phyloP scores from a whole-genome alignment of 2,888 invertebrate species.

The Auanema freiburgensis region DNA sequence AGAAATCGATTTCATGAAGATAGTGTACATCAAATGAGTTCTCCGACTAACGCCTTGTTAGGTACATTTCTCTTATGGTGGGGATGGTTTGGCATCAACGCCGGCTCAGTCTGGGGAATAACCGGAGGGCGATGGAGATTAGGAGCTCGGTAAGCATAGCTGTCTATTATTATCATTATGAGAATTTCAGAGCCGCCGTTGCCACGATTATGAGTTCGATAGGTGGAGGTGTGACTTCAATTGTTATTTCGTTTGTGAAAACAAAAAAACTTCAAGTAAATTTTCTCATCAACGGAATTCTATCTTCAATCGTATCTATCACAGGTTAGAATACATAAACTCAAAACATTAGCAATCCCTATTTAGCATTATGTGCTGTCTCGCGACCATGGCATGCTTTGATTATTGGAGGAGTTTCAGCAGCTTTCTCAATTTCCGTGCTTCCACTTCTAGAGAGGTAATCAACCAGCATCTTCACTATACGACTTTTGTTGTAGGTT shows the following conservation, averaged over 20 bases:
- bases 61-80: constrained; percentile 57
- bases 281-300: constrained; percentile 50
- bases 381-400: constrained; percentile 55
- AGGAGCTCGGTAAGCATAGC: constrained; percentile 35
- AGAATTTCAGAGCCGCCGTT: constrained; percentile 41
- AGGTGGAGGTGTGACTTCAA: constrained; percentile 60
- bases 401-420: constrained; percentile 48
- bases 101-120: constrained; percentile 54
- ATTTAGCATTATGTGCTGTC: constrained; percentile 51
- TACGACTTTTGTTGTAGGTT: constrained; percentile 16
- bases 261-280: constrained; percentile 53
- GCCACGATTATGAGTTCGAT: constrained; percentile 55
- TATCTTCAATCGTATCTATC: constrained; percentile 51
- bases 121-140: constrained; percentile 52
- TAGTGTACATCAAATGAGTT: constrained; percentile 52
- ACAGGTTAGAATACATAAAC: constrained; percentile 32
- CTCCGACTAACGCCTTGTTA: constrained; percentile 54
- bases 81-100: constrained; percentile 59
- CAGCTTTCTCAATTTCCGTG: constrained; percentile 45
- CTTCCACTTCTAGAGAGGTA: constrained; percentile 45
- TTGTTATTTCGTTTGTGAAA: constrained; percentile 47
- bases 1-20: constrained; percentile 52
- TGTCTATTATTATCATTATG: background rate
- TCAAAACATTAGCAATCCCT: background rate
- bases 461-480: background rate